Base-by-base conservation (phyloP, 2,888 invertebrate species). In the Cerastis rubricosa region DNA sequence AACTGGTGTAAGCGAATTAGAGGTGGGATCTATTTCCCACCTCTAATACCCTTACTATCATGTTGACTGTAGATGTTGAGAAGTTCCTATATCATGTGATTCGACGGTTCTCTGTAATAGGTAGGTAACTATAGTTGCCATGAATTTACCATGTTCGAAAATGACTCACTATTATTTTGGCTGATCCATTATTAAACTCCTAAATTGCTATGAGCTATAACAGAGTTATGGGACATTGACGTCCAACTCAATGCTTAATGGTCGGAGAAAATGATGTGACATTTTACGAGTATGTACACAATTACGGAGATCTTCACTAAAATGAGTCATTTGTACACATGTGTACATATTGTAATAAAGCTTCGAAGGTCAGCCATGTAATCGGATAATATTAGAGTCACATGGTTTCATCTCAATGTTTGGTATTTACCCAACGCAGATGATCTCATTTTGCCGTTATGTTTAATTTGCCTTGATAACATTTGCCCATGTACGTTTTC, bases 391-490 rank as follows among this genome's bases (percentile, higher is more conserved):
- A 81, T 76, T 71, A 9, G 76, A 80, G 76, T 76, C 77, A 75
- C 76, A 77, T 81, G 87, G 76, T 74, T 66, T 69, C 73, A 80
- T 74, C 63, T 85, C 69, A 78, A 65, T 85, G 85, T 81, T 81
- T 68, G 70, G 66, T 85, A 84, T 82, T 82, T 84, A 78, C 76
- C 68, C 49, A 68, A 76, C 80, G 61, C 59, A 65, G 81, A 85
- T 87, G 87, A 87, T 86, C 86, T 87, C 88, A 87, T 85, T 76
- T 76, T 43, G 61, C 75, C 79, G 81, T 79, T 84, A 80, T 84
- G 84, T 84, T 87, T 87, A 83, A 80, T 85, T 83, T 76, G 51
- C 67, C 40, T 69, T 66, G 74, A 83, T 83, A 78, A 61, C 54
- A 64, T 57, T 78, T 73, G 65, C 5, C 54, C 35, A 67, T 70